Evolutionary conservation across 37 sponge, comb jelly and placozoan species (phyloP), one percentile per base, ranked within the genome.

Genomic region (Bolinopsis microptera): DNA sequence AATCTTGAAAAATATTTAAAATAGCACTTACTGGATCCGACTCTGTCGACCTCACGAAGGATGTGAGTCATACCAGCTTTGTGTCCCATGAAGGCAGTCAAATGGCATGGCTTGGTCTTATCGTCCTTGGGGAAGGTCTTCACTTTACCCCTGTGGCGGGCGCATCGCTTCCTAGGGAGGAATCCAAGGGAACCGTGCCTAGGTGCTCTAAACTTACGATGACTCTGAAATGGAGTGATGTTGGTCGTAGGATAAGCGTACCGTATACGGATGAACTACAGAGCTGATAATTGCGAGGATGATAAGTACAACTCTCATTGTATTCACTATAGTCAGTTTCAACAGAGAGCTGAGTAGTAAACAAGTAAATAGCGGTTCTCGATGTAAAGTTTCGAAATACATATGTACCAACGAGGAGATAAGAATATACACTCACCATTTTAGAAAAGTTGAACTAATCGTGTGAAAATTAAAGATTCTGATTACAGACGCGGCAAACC

Each of bases 41-140:
- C 94, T 68, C 98, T 76, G 76, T 96, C 96, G 72, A 95, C 94
- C 23, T 99, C 99, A 0, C 99, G 86, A 9, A 99, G 94, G 69
- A 97, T 95, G 95, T 99, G 99, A 0, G 99, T 97, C 99, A 99
- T 99, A 32, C 99, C 99, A 32, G 99, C 99, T 90, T 99, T 99
- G 95, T 97, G 97, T 24, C 97, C 99, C 96, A 97, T 95, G 95
- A 95, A 99, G 38, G 99, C 99, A 0, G 99, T 99, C 41, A 99
- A 95, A 40, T 99, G 99, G 36, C 94, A 93, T 3, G 98, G 97
- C 93, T 97, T 96, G 92, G 93, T 69, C n/a, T 95, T 76, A 92
- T 99, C 98, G 75, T 99, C 99, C 33, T 96, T 96, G 18, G 99
- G 99, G 94, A 99, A 99, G 38, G 96, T 95, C 97, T 97, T 99